Base-by-base conservation (phyloP, 2,888 invertebrate species). In the Antheraea yamamai region DNA sequence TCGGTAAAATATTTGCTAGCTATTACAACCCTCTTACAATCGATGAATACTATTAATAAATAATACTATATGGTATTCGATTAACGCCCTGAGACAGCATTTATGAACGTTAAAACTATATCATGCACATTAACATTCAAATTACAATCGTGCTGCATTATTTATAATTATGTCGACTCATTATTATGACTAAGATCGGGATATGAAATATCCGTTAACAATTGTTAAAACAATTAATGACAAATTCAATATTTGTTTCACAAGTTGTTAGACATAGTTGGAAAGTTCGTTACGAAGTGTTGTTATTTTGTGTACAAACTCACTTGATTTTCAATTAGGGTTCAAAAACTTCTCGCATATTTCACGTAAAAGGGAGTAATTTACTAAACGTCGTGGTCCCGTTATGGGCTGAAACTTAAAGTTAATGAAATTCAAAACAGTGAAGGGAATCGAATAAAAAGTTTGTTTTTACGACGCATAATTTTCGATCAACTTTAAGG, bases 311-410 rank as follows among this genome's bases (percentile, higher is more conserved):
- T 39, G 80, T 80, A 83, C 66, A 51, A 66, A 78, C 86, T 84
- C 86, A 89, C 88, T 90, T 90, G 84, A 88, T 90, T 89, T 89
- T 83, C 88, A 91, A 91, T 91, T 91, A 90, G 86, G 84, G 84
- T 84, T 83, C 84, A 84, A 85, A 87, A 91, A 90, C 87, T 91
- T 86, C 80, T 84, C 85, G 82, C 84, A 85, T 90, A 89, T 88
- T 90, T 91, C 87, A 90, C 84, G 83, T 85, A 84, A 84, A 84
- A 81, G 79, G 81, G 81, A 81, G 84, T 84, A 85, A 89, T 90
- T 90, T 89, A 82, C 82, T 81, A 83, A 86, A 87, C 85, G 85
- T 85, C 84, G 85, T 85, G 86, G 86, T 82, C 81, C 83, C 3
- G 23, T 79, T 83, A 84, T 82, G 79, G 81, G 79, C 81, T 75